phyloP scores from a whole-genome alignment of 1,140 invertebrate species.

The Conus betulinus region DNA sequence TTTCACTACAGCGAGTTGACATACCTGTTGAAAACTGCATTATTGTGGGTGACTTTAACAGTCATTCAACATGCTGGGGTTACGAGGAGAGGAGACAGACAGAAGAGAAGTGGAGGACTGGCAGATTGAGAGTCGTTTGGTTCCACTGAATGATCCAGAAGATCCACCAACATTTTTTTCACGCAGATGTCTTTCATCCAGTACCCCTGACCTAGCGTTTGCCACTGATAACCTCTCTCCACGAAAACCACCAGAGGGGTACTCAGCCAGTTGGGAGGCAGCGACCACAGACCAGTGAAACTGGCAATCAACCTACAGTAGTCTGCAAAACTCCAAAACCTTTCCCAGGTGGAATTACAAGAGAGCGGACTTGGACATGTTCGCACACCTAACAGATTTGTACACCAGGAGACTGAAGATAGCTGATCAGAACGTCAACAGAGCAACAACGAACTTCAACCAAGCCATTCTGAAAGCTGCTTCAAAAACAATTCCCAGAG shows the following conservation, averaged over 20 bases:
- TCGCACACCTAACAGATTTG: not conserved
- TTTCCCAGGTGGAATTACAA: not conserved
- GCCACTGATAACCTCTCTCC: not conserved
- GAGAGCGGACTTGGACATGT: not conserved
- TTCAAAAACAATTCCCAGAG: too few relatives aligned
- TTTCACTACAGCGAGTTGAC: not conserved
- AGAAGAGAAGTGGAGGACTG: constrained; percentile 38
- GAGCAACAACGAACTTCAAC: not conserved
- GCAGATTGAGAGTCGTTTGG: not conserved
- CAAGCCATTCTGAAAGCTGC: constrained; percentile 23
- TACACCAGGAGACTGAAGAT: not conserved
- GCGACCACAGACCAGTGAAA: constrained; percentile 17
- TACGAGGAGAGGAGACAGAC: constrained; percentile 16
- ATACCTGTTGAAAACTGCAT: not conserved
- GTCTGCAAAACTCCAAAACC: too few relatives aligned
- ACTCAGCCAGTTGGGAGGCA: constrained; percentile 21
- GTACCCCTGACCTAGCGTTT: constrained; percentile 29
- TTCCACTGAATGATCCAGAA: constrained; percentile 29
- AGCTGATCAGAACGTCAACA: not conserved
- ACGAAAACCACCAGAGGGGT: constrained; percentile 15
- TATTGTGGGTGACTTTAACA: constrained; percentile 40
- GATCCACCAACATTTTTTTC: constrained; percentile 39
- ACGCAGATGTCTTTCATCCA: constrained; percentile 6
- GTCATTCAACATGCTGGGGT: constrained; percentile 28
- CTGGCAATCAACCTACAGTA: not conserved